phyloP scores from a whole-genome alignment of 2,888 invertebrate genomes.

The Neoascia interrupta region DNA sequence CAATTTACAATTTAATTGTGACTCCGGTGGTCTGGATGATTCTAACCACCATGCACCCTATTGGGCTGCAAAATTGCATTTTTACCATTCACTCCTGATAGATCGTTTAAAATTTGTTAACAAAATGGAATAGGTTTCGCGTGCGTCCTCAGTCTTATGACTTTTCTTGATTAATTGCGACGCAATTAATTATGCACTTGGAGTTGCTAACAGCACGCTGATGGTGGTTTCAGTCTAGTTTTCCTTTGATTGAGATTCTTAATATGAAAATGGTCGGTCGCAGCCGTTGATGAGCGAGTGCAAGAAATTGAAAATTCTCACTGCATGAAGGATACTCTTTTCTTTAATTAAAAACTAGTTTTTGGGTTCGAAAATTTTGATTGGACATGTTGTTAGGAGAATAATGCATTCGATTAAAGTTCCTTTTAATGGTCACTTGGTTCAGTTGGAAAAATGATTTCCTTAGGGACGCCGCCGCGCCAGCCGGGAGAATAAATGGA shows the following conservation, averaged over 20 bases:
- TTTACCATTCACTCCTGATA: constrained; percentile 29
- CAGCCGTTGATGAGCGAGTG: constrained; percentile 30
- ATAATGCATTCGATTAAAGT: constrained; percentile 7
- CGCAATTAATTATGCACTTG: constrained; percentile 41
- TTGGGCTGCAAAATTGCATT: constrained; percentile 60
- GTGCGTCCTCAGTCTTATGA: not conserved
- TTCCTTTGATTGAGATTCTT: constrained; percentile 33
- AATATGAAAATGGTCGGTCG: constrained; percentile 10
- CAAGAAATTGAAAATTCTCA: constrained; percentile 48
- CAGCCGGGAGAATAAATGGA: constrained; percentile 2
- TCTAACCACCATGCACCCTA: constrained; percentile 59
- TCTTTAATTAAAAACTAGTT: constrained; percentile 52
- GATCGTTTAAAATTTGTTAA: constrained; percentile 40
- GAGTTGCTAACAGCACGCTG: constrained; percentile 1
- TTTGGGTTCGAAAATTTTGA: constrained; percentile 27
- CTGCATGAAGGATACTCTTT: constrained; percentile 40
- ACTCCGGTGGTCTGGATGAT: constrained; percentile 43
- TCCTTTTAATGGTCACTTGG: constrained; percentile 22
- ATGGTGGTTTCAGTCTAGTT: not conserved
- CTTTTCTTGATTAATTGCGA: constrained; percentile 49
- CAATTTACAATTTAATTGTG: constrained; percentile 24
- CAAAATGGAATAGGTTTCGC: constrained; percentile 26
- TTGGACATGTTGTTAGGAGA: constrained; percentile 14
- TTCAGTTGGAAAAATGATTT: constrained; percentile 43
- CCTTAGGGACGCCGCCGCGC: constrained; percentile 25